Percentiles rank a stretch among this genome's conserved stretches.
These are phyloP conservation scores for Recurvirostra avosetta DNA, from an alignment of 2,113 vertebrate genomes.

Conservation along the genomic window DNA sequence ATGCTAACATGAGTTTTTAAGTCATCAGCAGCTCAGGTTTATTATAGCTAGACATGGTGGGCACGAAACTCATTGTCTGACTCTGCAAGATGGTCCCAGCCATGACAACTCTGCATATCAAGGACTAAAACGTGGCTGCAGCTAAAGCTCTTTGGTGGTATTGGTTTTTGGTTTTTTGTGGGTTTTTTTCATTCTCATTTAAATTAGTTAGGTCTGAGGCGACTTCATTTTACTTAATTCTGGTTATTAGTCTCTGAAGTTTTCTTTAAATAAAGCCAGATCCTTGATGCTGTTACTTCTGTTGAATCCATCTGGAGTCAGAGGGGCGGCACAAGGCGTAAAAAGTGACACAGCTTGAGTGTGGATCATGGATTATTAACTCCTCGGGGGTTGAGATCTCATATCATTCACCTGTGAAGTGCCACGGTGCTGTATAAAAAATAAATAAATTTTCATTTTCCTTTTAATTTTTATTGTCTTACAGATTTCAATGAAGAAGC, in stretches of 20 bases:
- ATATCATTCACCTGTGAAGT: neutral
- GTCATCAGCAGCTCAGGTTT: neutral
- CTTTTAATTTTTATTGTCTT: neutral
- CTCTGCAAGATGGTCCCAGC: neutral
- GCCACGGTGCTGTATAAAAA: neutral
- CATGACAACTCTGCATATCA: neutral
- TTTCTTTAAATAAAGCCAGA: slow-evolving; percentile 32
- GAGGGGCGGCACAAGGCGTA: neutral
- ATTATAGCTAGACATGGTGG: neutral
- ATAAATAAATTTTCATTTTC: neutral
- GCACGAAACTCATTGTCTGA: neutral
- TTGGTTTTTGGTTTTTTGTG: neutral
- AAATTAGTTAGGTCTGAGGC: neutral
- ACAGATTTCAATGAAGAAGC: neutral
- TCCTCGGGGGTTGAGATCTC: neutral
- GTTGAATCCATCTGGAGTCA: neutral
- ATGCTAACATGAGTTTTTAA: neutral
- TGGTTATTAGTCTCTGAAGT: neutral
- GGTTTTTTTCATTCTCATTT: neutral
- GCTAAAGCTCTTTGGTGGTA: neutral
- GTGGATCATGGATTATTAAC: neutral
- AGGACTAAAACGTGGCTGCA: neutral
- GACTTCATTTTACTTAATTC: neutral
- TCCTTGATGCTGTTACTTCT: neutral
- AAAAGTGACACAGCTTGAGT: neutral